Evolutionary conservation across 1,140 invertebrate species (phyloP), one percentile per base, ranked within the genome.

Genomic region (Hormaphis cornu): DNA sequence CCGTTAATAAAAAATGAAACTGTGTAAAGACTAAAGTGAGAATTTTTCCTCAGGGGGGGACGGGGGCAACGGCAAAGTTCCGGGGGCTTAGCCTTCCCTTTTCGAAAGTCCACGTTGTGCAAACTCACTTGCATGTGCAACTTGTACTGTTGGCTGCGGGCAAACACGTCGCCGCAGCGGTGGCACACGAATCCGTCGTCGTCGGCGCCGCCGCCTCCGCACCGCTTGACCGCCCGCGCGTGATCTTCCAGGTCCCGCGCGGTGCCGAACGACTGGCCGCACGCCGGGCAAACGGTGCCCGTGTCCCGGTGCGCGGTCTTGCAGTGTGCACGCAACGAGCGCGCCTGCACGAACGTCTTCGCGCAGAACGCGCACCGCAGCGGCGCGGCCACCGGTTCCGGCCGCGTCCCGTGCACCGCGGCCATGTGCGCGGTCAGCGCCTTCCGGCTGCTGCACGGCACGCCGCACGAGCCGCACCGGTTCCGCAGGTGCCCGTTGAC

Each of bases 311-410:
- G 61, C 2, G 35, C 18, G 2, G 44, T 48, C 44, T 66, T 66
- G 61, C 35, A 66, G n/a, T 66, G 61, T 8, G 24, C 22, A 20
- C 50, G 28, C 18, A 66, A 22, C 3, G 61, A 66, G n/a, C 61
- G 61, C 50, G 48, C 50, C 16, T 66, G 61, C 33, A 66, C 61
- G 35, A 66, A 66, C 12, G 61, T 66, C 24, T 66, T 66, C 40
- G 24, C 9, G 35, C 61, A 66, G 28, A 42, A 33, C 18, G 48
- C 33, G 10, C 61, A 66, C 3, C 24, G 18, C 18, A 66, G 50
- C 18, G 35, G 18, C 18, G 12, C 42, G 18, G 42, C 2, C 7
- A 40, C 4, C 9, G 54, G 35, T 3, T 50, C 44, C 28, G 35
- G 33, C 22, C 35, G 33, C 1, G 42, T 33, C 10, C 42, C 44